Conservation (phyloP, 2,888 invertebrate species). For the Prosapia bicincta region DNA sequence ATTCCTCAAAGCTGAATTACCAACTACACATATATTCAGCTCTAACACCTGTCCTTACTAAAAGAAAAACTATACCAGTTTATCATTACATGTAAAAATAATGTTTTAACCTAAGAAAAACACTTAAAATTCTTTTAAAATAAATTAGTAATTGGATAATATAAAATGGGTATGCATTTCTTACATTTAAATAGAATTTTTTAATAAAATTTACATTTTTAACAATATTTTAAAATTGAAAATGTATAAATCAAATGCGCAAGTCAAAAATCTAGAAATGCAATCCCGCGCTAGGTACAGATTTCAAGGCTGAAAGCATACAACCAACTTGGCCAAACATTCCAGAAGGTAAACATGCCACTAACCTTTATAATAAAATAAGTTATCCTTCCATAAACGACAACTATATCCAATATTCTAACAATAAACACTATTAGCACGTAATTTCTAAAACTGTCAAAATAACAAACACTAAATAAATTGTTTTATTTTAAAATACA, state of each 20-base stretch:
- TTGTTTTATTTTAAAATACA: not conserved
- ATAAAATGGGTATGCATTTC: no score
- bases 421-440: not conserved
- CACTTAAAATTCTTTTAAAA: no score
- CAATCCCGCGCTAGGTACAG: slow-evolving; percentile 2
- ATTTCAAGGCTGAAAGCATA: not conserved
- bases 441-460: not conserved
- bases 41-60: no score
- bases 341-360: not conserved
- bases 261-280: not conserved
- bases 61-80: no score
- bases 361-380: not conserved
- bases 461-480: not conserved
- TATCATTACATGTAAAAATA: no score
- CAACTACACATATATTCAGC: no score
- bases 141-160: no score
- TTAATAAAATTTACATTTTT: no score
- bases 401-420: not conserved
- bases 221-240: no score
- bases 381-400: not conserved
- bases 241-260: not conserved
- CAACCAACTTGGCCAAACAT: not conserved
- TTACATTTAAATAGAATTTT: no score
- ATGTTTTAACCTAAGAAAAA: no score
- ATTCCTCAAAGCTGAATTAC: no score